These are phyloP conservation scores for Gadus macrocephalus DNA, from an alignment of 2,113 vertebrate species.

Conservation along the genomic window DNA sequence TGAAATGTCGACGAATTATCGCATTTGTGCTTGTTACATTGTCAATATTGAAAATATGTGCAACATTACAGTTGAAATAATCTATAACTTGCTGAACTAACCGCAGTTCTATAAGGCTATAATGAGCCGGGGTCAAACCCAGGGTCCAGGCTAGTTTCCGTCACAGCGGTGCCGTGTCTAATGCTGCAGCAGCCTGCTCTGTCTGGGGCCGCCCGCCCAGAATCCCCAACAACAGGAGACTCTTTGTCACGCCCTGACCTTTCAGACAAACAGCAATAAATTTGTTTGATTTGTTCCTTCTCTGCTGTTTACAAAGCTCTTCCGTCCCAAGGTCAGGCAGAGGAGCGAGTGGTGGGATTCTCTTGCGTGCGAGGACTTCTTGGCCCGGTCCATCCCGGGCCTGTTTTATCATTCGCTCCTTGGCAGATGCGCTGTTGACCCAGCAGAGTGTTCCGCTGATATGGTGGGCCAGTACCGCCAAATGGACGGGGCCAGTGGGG, in stretches of 20 bases:
- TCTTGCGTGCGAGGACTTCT: conserved; percentile 41
- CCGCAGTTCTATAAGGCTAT: too few species aligned
- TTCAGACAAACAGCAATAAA: conserved; percentile 55
- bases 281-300: conserved; percentile 67
- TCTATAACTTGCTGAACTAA: too few species aligned
- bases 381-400: conserved; percentile 18
- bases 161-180: conserved; percentile 60
- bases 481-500: conserved; percentile 37
- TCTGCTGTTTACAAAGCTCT: conserved; percentile 52
- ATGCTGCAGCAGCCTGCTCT: conserved; percentile 45
- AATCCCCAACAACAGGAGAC: conserved; percentile 32
- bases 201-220: conserved; percentile 22
- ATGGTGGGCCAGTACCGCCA: conserved; percentile 20
- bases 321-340: conserved; percentile 34
- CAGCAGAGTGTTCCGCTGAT: conserved; percentile 27
- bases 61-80: too few species aligned
- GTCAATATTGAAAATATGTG: too few species aligned
- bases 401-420: conserved; percentile 45
- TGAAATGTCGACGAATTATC: background rate
- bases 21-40: background rate
- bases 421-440: conserved; percentile 37
- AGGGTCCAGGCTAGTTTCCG: conserved; percentile 21
- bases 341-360: conserved; percentile 19
- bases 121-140: background rate
- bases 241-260: conserved; percentile 36